These are phyloP conservation scores for Pomacea canaliculata DNA, from an alignment of 2,888 invertebrate species.

Conservation along the genomic window DNA sequence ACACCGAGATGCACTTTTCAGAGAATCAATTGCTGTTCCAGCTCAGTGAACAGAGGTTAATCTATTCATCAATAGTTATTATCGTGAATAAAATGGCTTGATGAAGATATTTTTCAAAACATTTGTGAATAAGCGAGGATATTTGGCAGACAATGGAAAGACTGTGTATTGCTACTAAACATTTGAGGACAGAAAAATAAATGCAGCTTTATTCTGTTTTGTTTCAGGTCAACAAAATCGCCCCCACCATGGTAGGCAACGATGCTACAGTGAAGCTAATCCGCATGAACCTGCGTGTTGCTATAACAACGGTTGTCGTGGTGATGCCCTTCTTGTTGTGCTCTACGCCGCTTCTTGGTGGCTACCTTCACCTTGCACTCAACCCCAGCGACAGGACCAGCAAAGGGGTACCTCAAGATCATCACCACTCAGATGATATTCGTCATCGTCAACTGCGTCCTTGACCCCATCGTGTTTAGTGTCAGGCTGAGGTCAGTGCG, in stretches of 20 bases:
- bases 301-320: constrained; percentile 4
- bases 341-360: constrained; percentile 2
- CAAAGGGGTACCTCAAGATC: not conserved
- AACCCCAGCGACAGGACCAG: constrained; percentile 2
- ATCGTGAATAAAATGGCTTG: no score
- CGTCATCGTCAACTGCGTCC: constrained; percentile 7
- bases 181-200: no score
- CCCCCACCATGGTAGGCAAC: constrained; percentile 4
- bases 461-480: constrained; percentile 6
- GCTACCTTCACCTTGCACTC: constrained; percentile 1
- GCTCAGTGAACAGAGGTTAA: no score
- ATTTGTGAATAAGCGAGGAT: no score
- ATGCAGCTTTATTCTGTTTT: no score
- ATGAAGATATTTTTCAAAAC: no score
- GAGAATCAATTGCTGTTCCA: no score
- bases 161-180: no score
- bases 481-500: not conserved
- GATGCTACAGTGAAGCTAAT: not conserved
- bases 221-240: constrained; percentile 17
- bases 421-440: constrained; percentile 9
- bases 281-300: constrained; percentile 7
- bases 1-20: no score
- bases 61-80: no score
- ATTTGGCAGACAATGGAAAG: no score
- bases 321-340: constrained; percentile 7